These are phyloP conservation scores for Ptychadena robeensis DNA, from an alignment of 2,797 vertebrate genomes.

Conservation along the genomic window DNA sequence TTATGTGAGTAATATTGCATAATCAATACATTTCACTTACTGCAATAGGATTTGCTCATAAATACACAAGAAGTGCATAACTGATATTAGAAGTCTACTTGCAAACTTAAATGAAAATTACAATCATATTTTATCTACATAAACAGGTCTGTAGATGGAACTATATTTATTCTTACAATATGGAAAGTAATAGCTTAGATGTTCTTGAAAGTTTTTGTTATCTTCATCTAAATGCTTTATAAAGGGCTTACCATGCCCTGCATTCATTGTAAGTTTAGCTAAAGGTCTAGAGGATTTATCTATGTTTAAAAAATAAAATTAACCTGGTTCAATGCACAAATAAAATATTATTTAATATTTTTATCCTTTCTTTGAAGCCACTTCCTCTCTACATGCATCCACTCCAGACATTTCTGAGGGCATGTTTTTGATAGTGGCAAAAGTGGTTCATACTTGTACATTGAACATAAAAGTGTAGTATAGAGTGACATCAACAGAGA, in stretches of 20 bases:
- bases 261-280: not conserved
- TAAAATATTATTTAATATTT: too few species aligned
- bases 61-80: constrained; percentile 10
- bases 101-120: not conserved
- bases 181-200: not conserved
- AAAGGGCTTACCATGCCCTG: not conserved
- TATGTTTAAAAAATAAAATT: too few species aligned
- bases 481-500: too few species aligned
- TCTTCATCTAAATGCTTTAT: not conserved
- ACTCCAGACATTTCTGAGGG: too few species aligned
- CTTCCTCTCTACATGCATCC: too few species aligned
- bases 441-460: too few species aligned
- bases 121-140: not conserved
- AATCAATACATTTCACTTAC: constrained; percentile 52
- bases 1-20: constrained; percentile 35
- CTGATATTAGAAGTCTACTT: not conserved
- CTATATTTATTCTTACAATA: not conserved
- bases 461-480: too few species aligned
- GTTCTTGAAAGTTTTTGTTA: not conserved
- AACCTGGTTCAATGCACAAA: too few species aligned
- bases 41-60: constrained; percentile 33
- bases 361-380: too few species aligned
- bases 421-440: too few species aligned
- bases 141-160: not conserved
- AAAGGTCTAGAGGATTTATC: too few species aligned